Base-by-base conservation (phyloP, 2,888 invertebrate genomes). In the Parapristionchus giblindavisi region DNA sequence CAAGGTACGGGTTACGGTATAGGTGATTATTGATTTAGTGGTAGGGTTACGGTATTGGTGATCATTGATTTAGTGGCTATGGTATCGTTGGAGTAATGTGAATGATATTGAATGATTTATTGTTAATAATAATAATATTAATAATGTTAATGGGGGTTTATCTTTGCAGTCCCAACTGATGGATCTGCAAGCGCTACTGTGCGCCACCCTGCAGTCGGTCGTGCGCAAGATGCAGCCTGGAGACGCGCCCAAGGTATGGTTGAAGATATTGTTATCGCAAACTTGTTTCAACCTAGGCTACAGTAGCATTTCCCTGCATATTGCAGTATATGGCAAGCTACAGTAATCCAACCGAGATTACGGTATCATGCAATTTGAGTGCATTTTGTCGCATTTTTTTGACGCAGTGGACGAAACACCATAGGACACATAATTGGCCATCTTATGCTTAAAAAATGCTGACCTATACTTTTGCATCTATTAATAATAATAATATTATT, bases 121-220 rank as follows among this genome's bases (percentile, higher is more conserved):
- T 3, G 8, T 14, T 38, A 43, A 4, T 3, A 58, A 58, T 58
- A 11, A 27, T 11, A 52, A 6, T 6, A 24, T 17, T 68, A 5
- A 63, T 63, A 32, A 17, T n/a, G n/a, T n/a, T n/a, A n/a, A n/a
- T n/a, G n/a, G n/a, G n/a, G n/a, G n/a, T 51, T 27, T 38, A 21
- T 61, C 2, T 21, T 74, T 74, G 24, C 43, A 78, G 29, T 75
- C 78, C 17, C 83, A 83, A 66, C 77, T 83, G 40, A 95, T 96
- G 89, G 98, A 99, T 89, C 90, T 99, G 29, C 96, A 98, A 89
- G 95, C 96, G 14, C 91, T 97, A 32, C 91, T 99, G 21, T 99
- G 98, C 89, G 99, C 97, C 24, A 98, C 99, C 1, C 90, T 99
- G 54, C 89, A 97, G 90, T 95, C 95, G 40, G 96, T 98, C 0